A percentile compares a stretch with the other conserved stretches of the same genome.
phyloP scores from a whole-genome alignment of 2,797 vertebrate species.

The Gymnothorax reevesii region DNA sequence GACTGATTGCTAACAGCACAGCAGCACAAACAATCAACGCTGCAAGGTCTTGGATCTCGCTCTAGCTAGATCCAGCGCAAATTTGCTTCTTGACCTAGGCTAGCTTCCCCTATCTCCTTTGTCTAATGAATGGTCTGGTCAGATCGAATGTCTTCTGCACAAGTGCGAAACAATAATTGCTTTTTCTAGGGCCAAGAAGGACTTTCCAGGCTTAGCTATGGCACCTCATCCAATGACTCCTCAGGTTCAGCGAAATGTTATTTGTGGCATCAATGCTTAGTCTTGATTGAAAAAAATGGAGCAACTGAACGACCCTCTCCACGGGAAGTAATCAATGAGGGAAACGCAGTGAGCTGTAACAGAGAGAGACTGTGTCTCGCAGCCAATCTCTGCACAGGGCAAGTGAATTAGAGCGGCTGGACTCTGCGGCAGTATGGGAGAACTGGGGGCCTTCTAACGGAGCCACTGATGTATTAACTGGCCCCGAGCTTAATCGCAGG shows the following conservation, averaged over 20 bases:
- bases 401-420: not conserved
- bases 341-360: constrained; percentile 14
- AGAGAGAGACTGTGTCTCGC: not conserved
- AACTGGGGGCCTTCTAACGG: not conserved
- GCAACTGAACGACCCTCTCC: not conserved
- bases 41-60: too few species aligned
- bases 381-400: not conserved
- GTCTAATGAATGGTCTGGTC: not conserved
- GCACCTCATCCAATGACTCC: not conserved
- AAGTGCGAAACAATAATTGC: not conserved
- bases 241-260: not conserved
- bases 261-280: constrained; percentile 17
- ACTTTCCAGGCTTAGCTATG: not conserved
- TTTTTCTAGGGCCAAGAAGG: not conserved
- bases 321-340: constrained; percentile 11
- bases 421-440: not conserved
- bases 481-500: not conserved
- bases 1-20: not conserved
- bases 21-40: too few species aligned
- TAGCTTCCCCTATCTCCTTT: not conserved
- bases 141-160: constrained; percentile 2
- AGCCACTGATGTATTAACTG: not conserved
- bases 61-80: too few species aligned
- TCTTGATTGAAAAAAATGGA: constrained; percentile 19
- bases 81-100: too few species aligned